These are phyloP conservation scores for Tenualosa ilisha DNA, from an alignment of 2,797 vertebrate genomes.

Conservation along the genomic window DNA sequence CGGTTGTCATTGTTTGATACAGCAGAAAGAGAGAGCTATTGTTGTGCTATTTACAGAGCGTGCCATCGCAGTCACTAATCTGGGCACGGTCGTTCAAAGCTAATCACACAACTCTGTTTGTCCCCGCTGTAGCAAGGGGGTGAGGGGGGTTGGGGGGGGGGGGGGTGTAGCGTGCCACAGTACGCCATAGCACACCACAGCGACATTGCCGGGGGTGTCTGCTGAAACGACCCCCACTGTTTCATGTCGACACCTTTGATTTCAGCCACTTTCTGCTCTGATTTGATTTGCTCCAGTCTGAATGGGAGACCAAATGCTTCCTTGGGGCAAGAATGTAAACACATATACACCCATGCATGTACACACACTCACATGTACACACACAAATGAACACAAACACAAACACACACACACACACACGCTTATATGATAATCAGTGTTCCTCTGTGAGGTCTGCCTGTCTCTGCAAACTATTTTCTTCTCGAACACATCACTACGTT, in stretches of 20 bases:
- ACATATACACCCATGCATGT: not conserved
- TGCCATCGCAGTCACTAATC: slow-evolving; percentile 78
- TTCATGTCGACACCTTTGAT: slow-evolving; percentile 76
- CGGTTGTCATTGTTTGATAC: not conserved
- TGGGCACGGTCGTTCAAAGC: slow-evolving; percentile 58
- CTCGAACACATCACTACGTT: too few species aligned
- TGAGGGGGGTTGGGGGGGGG: too few species aligned
- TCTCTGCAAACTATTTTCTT: not conserved
- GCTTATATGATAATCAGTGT: not conserved
- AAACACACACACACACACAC: slow-evolving; percentile 3
- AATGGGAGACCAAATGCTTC: slow-evolving; percentile 77
- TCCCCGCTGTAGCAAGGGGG: slow-evolving; percentile 34
- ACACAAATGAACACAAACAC: not conserved
- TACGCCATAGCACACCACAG: slow-evolving; percentile 79
- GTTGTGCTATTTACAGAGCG: not conserved
- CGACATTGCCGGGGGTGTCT: slow-evolving; percentile 76
- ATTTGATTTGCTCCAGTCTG: slow-evolving; percentile 75
- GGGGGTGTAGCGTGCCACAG: slow-evolving; percentile 74
- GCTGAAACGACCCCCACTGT: slow-evolving; percentile 71
- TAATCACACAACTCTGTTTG: slow-evolving; percentile 64
- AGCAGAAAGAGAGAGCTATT: not conserved
- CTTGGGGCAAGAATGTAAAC: slow-evolving; percentile 74
- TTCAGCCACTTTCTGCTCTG: slow-evolving; percentile 82
- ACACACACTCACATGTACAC: not conserved
- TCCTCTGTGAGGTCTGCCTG: not conserved